Evolutionary conservation across 2,888 invertebrate species (phyloP).

Genomic region (Drosophila mettleri): DNA sequence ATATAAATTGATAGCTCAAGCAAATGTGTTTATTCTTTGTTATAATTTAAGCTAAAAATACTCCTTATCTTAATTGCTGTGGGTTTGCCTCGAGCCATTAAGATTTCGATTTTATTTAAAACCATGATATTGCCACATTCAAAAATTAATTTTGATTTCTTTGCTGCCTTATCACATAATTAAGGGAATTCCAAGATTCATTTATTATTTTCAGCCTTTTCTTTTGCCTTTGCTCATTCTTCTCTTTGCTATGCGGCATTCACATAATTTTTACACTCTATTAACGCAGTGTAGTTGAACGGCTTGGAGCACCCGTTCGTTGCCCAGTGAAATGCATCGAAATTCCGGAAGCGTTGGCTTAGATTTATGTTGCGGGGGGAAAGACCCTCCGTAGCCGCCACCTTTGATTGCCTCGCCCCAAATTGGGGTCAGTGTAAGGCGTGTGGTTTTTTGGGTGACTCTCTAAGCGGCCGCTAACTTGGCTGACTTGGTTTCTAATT

Average conservation of each 20-base stretch:
- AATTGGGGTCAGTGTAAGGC: constrained; percentile 65
- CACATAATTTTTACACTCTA: constrained; percentile 64
- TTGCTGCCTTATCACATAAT: constrained; percentile 19
- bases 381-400: neutral
- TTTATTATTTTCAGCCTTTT: neutral
- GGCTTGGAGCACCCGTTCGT: constrained; percentile 24
- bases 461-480: constrained; percentile 59
- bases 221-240: constrained; percentile 1
- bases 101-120: too few species aligned
- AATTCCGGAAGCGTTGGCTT: constrained; percentile 69
- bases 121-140: constrained; percentile 11
- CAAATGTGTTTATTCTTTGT: neutral
- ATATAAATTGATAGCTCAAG: neutral
- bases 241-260: constrained; percentile 14
- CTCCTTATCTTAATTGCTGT: neutral
- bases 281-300: constrained; percentile 54
- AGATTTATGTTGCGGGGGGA: constrained; percentile 51
- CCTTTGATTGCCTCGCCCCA: constrained; percentile 13
- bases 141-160: neutral
- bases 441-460: constrained; percentile 43
- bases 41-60: neutral
- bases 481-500: constrained; percentile 59
- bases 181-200: constrained; percentile 15
- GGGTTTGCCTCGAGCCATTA: too few species aligned
- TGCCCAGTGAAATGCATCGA: constrained; percentile 63